A percentile compares a stretch with the other conserved stretches of the same genome.
phyloP scores from a whole-genome alignment of 30 jellyfish, hydroid and myxozoan genomes.

The Cassiopea xamachana region DNA sequence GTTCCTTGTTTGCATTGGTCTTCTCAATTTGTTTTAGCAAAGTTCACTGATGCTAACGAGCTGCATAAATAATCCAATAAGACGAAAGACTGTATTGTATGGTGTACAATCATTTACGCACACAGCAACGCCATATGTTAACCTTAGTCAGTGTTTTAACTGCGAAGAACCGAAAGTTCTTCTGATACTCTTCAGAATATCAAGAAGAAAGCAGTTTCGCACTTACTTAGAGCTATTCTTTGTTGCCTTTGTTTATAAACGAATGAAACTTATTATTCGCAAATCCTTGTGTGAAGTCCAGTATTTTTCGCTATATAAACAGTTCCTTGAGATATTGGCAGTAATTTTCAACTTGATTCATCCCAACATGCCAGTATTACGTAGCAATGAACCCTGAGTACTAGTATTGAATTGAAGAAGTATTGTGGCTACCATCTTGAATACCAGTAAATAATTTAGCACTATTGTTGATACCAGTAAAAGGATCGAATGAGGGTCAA shows the following conservation, averaged over 20 bases:
- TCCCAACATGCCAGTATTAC: not conserved
- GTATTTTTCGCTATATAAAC: no score
- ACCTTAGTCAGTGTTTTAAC: not conserved
- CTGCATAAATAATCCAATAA: not conserved
- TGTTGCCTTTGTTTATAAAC: not conserved
- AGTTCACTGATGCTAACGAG: not conserved
- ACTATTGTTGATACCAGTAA: conserved; percentile 33
- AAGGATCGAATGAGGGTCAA: conserved; percentile 25
- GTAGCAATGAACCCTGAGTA: not conserved
- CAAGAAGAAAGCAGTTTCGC: no score
- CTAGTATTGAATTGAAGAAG: not conserved
- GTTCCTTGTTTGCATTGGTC: not conserved
- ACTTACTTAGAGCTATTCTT: not conserved
- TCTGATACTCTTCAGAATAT: not conserved
- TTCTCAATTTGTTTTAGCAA: not conserved
- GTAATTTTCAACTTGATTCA: no score
- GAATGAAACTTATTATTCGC: not conserved
- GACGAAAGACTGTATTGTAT: not conserved
- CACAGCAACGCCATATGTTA: not conserved
- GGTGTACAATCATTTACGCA: not conserved
- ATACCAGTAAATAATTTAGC: conserved; percentile 14
- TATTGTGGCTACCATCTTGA: conserved; percentile 9
- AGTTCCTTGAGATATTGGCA: no score
- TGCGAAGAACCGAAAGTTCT: not conserved
- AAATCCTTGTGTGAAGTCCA: no score